Percentiles rank a stretch among this genome's conserved stretches.
Evolutionary conservation across 2,797 vertebrate species (phyloP).

Genomic region (Eospalax fontanierii): DNA sequence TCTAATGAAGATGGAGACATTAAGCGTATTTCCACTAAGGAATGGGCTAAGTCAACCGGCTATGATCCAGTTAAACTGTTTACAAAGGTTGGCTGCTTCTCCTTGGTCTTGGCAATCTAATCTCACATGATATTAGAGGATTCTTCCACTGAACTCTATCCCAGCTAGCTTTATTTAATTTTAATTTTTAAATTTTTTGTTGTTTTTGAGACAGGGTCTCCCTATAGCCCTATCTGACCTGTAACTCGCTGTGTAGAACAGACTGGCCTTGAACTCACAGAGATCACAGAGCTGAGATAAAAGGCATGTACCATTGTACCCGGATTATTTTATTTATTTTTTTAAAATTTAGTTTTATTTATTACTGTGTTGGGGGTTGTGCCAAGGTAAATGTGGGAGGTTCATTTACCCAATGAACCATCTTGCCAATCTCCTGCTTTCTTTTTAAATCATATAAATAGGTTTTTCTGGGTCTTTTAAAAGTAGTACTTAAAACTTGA

Average conservation of each 20-base stretch:
- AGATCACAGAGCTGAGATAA: no score
- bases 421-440: neutral
- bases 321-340: no score
- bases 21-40: constrained; percentile 97
- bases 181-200: no score
- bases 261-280: no score
- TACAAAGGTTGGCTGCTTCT: constrained; percentile 93
- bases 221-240: no score
- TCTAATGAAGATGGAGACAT: constrained; percentile 97
- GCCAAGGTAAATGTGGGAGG: no score
- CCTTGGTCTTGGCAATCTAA: neutral
- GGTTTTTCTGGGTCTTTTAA: constrained; percentile 14
- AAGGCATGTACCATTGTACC: no score
- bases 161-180: neutral
- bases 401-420: neutral
- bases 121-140: neutral
- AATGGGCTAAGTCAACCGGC: constrained; percentile 97
- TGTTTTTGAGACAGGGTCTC: no score
- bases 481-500: neutral
- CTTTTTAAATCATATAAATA: neutral
- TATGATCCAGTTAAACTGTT: constrained; percentile 97
- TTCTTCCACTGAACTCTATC: no score
- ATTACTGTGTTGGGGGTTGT: no score
- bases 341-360: no score
- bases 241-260: no score